Evolutionary conservation across 2,888 invertebrate species (phyloP).

Genomic region (Cabera pusaria): DNA sequence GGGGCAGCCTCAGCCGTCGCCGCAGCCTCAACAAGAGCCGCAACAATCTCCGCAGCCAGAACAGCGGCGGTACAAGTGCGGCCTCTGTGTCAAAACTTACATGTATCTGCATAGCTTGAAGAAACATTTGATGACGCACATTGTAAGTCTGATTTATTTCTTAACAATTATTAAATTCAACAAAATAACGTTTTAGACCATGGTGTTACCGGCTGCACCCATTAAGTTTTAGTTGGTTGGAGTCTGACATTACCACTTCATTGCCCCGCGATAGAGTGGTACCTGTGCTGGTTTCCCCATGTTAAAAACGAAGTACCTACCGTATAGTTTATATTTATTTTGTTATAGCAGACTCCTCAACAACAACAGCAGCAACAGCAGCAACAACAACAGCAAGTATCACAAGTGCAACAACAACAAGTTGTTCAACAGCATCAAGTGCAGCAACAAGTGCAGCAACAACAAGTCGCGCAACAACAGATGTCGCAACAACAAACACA

Average conservation of each 20-base stretch:
- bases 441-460: constrained; percentile 40
- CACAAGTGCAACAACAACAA: constrained; percentile 41
- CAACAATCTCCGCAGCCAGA: constrained; percentile 18
- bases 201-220: no score
- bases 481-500: constrained; percentile 44
- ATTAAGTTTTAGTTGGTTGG: no score
- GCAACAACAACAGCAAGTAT: constrained; percentile 38
- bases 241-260: no score
- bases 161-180: no score
- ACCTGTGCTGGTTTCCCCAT: no score
- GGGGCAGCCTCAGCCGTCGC: constrained; percentile 26
- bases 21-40: constrained; percentile 26
- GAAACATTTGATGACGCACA: constrained; percentile 74
- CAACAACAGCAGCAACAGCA: constrained; percentile 47
- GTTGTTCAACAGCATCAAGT: constrained; percentile 43
- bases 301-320: no score
- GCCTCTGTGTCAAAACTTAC: constrained; percentile 72
- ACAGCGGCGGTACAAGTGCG: constrained; percentile 69
- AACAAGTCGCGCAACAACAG: constrained; percentile 31
- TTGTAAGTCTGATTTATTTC: no score
- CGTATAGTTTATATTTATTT: no score
- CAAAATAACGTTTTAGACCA: no score
- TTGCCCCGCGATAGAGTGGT: no score
- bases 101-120: constrained; percentile 75
- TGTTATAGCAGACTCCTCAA: constrained; percentile 40